Evolutionary conservation across 2,797 vertebrate genomes (phyloP), one percentile per base, ranked within the genome.

Genomic region (Paratrypauchen microcephalus): DNA sequence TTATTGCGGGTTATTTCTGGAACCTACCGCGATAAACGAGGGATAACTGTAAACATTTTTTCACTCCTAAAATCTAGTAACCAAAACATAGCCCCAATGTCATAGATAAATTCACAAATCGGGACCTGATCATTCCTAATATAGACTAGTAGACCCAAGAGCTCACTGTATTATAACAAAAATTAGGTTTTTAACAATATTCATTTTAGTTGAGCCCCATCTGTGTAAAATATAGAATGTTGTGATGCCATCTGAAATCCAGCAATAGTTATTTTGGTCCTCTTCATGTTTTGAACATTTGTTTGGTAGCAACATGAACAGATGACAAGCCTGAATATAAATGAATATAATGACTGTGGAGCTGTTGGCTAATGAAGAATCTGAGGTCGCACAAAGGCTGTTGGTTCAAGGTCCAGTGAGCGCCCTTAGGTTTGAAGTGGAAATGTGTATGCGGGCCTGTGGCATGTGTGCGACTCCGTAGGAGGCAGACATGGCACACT

Each of bases 391-490:
- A 36, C 50, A 63, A 61, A 28, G 13, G 57, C 8, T 0, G 19
- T 0, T 64, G 68, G 77, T 74, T 84, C 80, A 85, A 84, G 84
- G 82, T 83, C 65, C 1, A 26, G 70, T 50, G 62, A 81, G 78
- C 56, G 80, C 73, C 58, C 18, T 6, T 0, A 68, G 48, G 45
- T 86, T 75, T 78, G 76, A 85, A 74, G 77, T 85, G 83, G 69
- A 82, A 80, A 84, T n/a, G 68, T 6, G 75, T 62, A 77, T 66
- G 77, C 71, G 71, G 39, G 36, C 41, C 71, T 47, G 45, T 58
- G 74, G 68, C 84, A 71, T 82, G 83, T 84, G 87, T 75, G 73
- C 13, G 66, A 65, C 83, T 73, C 86, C 3, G 23, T 81, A 18
- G 86, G 87, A 81, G 78, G 76, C 74, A 55, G 61, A 61, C 24